These are phyloP conservation scores for Ictalurus punctatus DNA, from an alignment of 2,113 vertebrate genomes.

Conservation along the genomic window DNA sequence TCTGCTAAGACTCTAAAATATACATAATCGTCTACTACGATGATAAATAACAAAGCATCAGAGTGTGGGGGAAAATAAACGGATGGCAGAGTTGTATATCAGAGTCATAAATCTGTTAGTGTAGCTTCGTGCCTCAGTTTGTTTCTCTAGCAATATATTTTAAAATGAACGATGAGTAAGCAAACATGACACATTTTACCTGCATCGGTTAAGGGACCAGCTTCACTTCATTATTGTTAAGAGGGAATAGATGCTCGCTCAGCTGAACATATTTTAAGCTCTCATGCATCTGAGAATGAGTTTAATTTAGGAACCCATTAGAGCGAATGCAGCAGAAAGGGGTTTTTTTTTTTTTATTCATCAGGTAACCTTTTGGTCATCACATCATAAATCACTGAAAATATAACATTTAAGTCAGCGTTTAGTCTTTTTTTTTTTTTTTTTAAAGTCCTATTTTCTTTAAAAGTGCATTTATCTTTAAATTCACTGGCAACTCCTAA, in stretches of 20 bases:
- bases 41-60: background rate
- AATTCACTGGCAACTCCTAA: background rate
- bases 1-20: background rate
- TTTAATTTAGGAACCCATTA: constrained; percentile 23
- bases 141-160: background rate
- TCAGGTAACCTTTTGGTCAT: background rate
- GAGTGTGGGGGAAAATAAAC: background rate
- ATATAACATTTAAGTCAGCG: constrained; percentile 4
- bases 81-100: background rate
- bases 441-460: background rate
- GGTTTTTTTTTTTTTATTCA: constrained; percentile 5
- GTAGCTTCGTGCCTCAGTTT: background rate
- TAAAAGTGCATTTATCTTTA: background rate
- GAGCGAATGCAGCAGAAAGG: background rate
- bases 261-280: constrained; percentile 2
- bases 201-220: background rate
- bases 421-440: background rate
- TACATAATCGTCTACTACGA: background rate
- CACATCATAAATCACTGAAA: background rate
- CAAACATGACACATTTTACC: background rate
- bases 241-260: background rate
- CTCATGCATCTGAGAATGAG: background rate
- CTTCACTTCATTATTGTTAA: background rate
- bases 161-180: background rate
- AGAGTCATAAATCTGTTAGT: background rate